Percentiles rank a stretch among this genome's conserved stretches.
phyloP scores from a whole-genome alignment of 1,140 invertebrate genomes.

The Daktulosphaira vitifoliae region DNA sequence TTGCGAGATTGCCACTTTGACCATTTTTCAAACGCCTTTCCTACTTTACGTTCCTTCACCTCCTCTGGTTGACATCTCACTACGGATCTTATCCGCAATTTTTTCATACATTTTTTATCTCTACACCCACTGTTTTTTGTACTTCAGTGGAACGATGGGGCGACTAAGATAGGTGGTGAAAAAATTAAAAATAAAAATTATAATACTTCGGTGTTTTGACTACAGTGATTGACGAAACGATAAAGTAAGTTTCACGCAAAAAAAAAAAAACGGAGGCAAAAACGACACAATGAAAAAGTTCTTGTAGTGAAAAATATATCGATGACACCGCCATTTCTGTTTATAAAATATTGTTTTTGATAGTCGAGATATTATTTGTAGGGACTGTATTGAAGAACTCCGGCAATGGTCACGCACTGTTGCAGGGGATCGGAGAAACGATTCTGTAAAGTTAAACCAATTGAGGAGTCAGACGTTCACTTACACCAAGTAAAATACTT shows the following conservation, averaged over 20 bases:
- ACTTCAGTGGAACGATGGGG: not conserved
- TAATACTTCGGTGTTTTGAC: too few relatives aligned
- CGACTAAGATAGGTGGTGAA: not conserved
- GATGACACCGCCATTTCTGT: not conserved
- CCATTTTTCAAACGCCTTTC: constrained; percentile 32
- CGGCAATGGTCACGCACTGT: constrained; percentile 3
- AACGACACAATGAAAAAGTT: constrained; percentile 12
- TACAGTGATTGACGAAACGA: too few relatives aligned
- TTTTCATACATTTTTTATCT: not conserved
- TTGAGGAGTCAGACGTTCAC: constrained; percentile 1
- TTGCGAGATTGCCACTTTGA: constrained; percentile 33
- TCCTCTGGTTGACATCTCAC: not conserved
- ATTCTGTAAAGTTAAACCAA: constrained; percentile 10
- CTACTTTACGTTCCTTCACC: not conserved
- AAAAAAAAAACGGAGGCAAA: not conserved
- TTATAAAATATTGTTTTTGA: constrained; percentile 21
- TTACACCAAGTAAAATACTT: not conserved
- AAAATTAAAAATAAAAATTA: constrained; percentile 5
- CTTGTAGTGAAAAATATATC: constrained; percentile 19
- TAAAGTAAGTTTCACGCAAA: too few relatives aligned
- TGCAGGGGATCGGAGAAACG: not conserved
- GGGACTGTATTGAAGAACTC: too few relatives aligned
- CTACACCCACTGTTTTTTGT: not conserved
- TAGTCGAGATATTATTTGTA: constrained; percentile 18
- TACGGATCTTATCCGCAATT: not conserved